Base-by-base conservation (phyloP, 2,113 vertebrate species). In the Osmerus eperlanus region DNA sequence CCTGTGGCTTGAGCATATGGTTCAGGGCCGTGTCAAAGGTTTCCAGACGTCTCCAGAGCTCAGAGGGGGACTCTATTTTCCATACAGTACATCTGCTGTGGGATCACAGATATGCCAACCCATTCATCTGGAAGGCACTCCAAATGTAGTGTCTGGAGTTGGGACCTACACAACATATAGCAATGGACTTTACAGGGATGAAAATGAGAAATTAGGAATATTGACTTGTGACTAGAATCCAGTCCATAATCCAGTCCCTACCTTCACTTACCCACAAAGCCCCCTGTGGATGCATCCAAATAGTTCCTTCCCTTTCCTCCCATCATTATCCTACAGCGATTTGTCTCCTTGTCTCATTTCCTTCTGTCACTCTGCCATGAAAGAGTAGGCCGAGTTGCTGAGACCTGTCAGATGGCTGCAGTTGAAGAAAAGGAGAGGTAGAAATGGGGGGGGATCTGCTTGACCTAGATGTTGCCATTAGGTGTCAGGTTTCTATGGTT, bases 1-100 rank as follows among this genome's bases (percentile, higher is more conserved):
- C 76, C 80, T 62, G 21, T 36, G 63, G 65, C 64, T 67, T 13
- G 74, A 86, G 75, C 86, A 88, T 84, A 86, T 85, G 85, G 83
- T 7, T 7, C 66, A n/a, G 69, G 72, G 64, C 72, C 66, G 70
- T 77, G 53, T 3, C 79, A 64, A 83, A 84, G 80, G 77, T 83
- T 69, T 70, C 19, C 67, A 74, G 75, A 83, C 70, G 78, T 83
- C 70, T 78, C 73, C 77, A 81, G 76, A 72, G 64, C 64, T 71
- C 61, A 72, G 71, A 65, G 67, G 62, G 62, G 72, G 62, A 36
- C 71, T 83, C 72, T 79, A 56, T 80, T 78, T 83, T 75, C 82
- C 69, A n/a, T 61, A 55, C 32, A 36, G 32, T 36, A 65, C 86
- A 87, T 86, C 82, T 89, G 85, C 78, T 70, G 68, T 52, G 59